Percentiles rank a stretch among this genome's conserved stretches.
Conservation (phyloP, 2,888 invertebrate species). For the Lithophane leautieri region DNA sequence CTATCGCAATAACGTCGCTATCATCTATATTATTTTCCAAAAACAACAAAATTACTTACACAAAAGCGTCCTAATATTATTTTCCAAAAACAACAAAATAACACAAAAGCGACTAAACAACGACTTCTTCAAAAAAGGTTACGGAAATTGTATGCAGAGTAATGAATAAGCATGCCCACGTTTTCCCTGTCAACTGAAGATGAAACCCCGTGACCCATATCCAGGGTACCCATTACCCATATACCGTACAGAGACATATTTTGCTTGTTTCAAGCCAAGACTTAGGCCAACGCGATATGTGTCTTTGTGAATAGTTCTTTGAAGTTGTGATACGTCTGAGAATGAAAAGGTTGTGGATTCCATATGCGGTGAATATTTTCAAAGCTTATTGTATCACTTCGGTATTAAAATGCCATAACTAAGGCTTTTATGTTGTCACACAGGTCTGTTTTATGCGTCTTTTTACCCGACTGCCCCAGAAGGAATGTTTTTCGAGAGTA, state of each 20-base stretch:
- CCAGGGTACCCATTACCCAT: not conserved
- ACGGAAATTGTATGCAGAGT: slow-evolving; percentile 20
- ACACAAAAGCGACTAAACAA: too few species aligned
- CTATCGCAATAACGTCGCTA: too few species aligned
- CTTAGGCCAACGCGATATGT: not conserved
- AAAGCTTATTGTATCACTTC: not conserved
- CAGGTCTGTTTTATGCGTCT: not conserved
- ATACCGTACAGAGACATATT: slow-evolving; percentile 11
- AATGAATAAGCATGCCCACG: slow-evolving; percentile 47
- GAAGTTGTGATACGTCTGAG: not conserved
- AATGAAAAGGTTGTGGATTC: not conserved
- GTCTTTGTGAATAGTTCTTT: slow-evolving; percentile 4
- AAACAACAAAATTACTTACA: not conserved
- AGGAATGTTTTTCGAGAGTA: too few species aligned
- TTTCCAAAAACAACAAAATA: not conserved
- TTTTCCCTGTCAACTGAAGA: slow-evolving; percentile 26
- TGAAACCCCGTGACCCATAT: slow-evolving; percentile 44
- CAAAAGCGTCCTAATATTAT: too few species aligned
- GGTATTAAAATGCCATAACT: slow-evolving; percentile 6
- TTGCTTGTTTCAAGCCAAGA: slow-evolving; percentile 2
- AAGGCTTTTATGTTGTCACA: not conserved
- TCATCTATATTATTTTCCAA: not conserved
- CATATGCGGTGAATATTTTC: not conserved
- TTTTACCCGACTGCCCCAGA: not conserved
- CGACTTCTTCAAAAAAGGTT: not conserved